These are phyloP conservation scores for Trematomus bernacchii DNA, from an alignment of 2,797 vertebrate species.

Conservation along the genomic window DNA sequence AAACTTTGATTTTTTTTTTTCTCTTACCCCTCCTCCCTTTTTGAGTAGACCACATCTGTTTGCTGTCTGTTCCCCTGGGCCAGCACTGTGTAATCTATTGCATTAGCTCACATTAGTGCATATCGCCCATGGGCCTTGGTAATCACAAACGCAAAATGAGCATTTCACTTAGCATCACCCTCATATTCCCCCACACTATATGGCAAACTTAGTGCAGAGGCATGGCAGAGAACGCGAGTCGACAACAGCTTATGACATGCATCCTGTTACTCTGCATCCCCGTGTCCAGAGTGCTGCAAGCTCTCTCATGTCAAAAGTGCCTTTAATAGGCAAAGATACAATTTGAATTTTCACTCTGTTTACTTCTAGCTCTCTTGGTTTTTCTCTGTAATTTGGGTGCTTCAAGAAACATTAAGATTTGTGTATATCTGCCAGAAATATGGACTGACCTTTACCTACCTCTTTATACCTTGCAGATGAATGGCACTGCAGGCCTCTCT, in stretches of 20 bases:
- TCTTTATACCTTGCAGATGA: constrained; percentile 10
- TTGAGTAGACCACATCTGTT: constrained; percentile 85
- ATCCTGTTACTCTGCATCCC: constrained; percentile 64
- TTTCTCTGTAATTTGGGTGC: constrained; percentile 26
- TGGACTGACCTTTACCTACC: constrained; percentile 16
- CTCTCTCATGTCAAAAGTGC: constrained; percentile 61
- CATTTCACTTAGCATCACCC: constrained; percentile 90
- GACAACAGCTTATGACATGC: constrained; percentile 76
- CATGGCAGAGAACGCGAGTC: constrained; percentile 61
- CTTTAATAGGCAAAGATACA: constrained; percentile 58
- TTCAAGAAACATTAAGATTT: constrained; percentile 15
- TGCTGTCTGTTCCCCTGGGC: constrained; percentile 82
- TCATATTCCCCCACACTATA: constrained; percentile 74
- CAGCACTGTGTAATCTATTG: constrained; percentile 89
- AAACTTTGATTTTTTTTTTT: constrained; percentile 59
- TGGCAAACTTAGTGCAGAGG: constrained; percentile 74
- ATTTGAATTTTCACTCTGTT: constrained; percentile 49
- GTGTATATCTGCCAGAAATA: constrained; percentile 16
- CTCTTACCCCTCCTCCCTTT: constrained; percentile 44
- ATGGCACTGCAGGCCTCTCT: constrained; percentile 6
- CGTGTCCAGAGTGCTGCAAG: constrained; percentile 66
- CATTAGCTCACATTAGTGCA: constrained; percentile 92
- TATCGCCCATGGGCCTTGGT: constrained; percentile 89
- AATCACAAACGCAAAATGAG: constrained; percentile 90
- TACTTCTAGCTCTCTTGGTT: constrained; percentile 36